Conservation (phyloP, 2,888 invertebrate species). For the Macaria notata region DNA sequence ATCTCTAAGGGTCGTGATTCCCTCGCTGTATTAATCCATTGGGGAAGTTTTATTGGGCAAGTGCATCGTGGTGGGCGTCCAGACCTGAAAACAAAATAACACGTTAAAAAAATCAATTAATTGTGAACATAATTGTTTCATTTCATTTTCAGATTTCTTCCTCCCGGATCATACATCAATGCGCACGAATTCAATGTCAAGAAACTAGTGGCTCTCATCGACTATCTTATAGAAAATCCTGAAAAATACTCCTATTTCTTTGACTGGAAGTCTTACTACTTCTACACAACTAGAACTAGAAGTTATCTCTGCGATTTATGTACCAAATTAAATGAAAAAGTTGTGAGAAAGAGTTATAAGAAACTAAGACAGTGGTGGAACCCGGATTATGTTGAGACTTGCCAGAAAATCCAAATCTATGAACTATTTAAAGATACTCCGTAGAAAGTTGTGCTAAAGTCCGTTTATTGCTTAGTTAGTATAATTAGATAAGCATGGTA, state of each 20-base stretch:
- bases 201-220: conserved; percentile 59
- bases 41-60: too few relatives aligned
- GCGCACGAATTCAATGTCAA: conserved; percentile 53
- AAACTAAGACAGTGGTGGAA: conserved; percentile 66
- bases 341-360: conserved; percentile 25
- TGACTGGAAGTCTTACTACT: conserved; percentile 69
- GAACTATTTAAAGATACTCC: conserved; percentile 38
- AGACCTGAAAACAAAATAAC: too few relatives aligned
- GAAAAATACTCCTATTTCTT: conserved; percentile 59
- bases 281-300: conserved; percentile 47
- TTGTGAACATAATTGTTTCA: too few relatives aligned
- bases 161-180: conserved; percentile 67
- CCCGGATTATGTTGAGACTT: conserved; percentile 49
- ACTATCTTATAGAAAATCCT: conserved; percentile 59
- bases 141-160: conserved; percentile 57
- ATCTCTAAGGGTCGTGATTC: too few relatives aligned
- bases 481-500: too few relatives aligned
- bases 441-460: not conserved
- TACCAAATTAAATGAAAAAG: conserved; percentile 48
- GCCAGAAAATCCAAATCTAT: conserved; percentile 45
- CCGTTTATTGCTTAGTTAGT: too few relatives aligned
- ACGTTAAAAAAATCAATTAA: too few relatives aligned
- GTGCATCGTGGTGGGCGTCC: too few relatives aligned
- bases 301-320: conserved; percentile 61
- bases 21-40: too few relatives aligned